These are phyloP conservation scores for Strix uralensis DNA, from an alignment of 2,113 vertebrate genomes.

Conservation along the genomic window DNA sequence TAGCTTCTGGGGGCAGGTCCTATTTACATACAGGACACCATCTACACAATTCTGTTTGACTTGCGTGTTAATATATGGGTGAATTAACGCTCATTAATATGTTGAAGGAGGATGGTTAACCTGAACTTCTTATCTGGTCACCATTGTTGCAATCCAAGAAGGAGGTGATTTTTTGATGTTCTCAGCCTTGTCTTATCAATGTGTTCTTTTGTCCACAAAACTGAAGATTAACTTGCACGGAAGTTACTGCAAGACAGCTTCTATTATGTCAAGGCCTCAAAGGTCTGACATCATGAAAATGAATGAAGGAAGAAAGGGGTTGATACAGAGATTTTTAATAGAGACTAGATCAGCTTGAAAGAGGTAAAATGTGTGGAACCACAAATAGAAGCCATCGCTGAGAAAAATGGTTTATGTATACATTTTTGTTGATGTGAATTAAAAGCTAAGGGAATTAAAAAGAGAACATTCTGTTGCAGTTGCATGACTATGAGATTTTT, in stretches of 20 bases:
- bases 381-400: background rate
- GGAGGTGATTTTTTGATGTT: background rate
- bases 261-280: background rate
- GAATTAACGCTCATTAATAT: background rate
- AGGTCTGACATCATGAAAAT: background rate
- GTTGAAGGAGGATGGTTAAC: background rate
- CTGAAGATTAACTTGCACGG: background rate
- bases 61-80: background rate
- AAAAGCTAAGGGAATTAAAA: background rate
- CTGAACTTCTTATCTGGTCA: background rate
- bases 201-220: background rate
- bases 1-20: background rate
- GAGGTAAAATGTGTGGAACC: background rate
- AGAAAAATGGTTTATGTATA: background rate
- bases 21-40: background rate
- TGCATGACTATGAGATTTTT: background rate
- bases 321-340: background rate
- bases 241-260: background rate
- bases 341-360: background rate
- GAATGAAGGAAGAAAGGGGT: background rate
- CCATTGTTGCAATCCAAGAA: background rate
- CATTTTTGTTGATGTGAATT: background rate
- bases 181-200: background rate
- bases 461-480: background rate
- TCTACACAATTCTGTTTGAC: background rate